phyloP scores from a whole-genome alignment of 2,113 vertebrate species.

The Nicator chloris region DNA sequence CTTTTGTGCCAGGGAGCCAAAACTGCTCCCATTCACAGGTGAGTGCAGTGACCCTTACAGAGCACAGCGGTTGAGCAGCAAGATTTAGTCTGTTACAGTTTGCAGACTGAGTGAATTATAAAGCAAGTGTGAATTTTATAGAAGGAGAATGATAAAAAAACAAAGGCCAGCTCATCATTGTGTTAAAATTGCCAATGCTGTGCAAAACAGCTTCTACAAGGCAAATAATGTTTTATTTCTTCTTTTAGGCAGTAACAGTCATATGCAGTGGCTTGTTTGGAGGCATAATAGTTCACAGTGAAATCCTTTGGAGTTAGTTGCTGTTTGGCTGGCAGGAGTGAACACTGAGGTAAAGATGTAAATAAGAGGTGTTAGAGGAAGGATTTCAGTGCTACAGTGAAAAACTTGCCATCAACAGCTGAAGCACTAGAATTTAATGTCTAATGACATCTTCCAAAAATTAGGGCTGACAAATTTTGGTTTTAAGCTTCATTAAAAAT shows the following conservation, averaged over 20 bases:
- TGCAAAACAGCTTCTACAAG: fast-evolving
- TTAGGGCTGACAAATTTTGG: not conserved
- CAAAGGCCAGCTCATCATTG: not conserved
- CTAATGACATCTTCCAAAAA: not conserved
- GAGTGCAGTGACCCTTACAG: not conserved
- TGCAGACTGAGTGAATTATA: not conserved
- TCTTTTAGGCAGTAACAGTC: not conserved
- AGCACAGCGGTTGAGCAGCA: not conserved
- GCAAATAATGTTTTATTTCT: not conserved
- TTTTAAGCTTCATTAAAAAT: not conserved
- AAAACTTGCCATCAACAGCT: not conserved
- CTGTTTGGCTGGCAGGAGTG: not conserved
- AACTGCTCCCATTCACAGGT: not conserved
- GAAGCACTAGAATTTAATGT: not conserved
- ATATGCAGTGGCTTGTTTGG: not conserved
- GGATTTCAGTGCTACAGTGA: not conserved
- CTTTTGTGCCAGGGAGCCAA: not conserved
- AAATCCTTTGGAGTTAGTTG: not conserved
- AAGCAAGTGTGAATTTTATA: not conserved
- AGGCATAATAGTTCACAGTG: not conserved
- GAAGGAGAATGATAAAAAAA: not conserved
- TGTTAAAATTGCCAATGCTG: not conserved
- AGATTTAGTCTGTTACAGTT: not conserved
- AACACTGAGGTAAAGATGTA: not conserved
- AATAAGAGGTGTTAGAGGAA: not conserved